Conservation (phyloP, 35 echinoderm and acorn worm genomes). For the Chiridota heheva region DNA sequence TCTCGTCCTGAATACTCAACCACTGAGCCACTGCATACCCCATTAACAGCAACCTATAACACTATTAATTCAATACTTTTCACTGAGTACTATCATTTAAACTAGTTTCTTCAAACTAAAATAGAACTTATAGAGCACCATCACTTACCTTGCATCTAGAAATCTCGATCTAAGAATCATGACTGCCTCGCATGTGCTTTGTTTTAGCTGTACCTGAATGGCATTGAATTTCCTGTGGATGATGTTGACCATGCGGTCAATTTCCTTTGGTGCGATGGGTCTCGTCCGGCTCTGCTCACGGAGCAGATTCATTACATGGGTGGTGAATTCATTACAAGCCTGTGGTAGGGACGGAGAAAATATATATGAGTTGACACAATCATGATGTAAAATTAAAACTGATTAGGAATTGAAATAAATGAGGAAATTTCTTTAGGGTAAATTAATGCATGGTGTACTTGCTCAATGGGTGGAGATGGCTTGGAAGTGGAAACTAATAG, state of each 20-base stretch:
- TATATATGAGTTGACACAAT: neutral
- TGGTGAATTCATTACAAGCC: slow-evolving; percentile 99
- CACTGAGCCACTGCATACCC: too few species aligned
- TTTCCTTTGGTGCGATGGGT: slow-evolving; percentile 99
- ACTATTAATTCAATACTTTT: too few species aligned
- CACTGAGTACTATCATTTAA: too few species aligned
- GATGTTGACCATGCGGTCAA: slow-evolving; percentile 98
- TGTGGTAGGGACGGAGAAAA: slow-evolving; percentile 45
- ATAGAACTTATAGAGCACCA: too few species aligned
- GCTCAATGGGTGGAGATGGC: too few species aligned
- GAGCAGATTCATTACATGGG: slow-evolving; percentile 99
- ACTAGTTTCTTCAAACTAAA: too few species aligned
- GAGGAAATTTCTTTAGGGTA: too few species aligned
- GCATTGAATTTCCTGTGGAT: slow-evolving; percentile 99
- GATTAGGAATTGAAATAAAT: neutral
- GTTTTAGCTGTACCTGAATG: slow-evolving; percentile 99
- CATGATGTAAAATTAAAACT: neutral
- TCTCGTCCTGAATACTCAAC: too few species aligned
- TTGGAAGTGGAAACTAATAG: too few species aligned
- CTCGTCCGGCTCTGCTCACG: slow-evolving; percentile 98
- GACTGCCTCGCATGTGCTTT: slow-evolving; percentile 98
- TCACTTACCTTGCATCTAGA: slow-evolving; percentile 91
- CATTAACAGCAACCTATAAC: too few species aligned
- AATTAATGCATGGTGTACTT: too few species aligned
- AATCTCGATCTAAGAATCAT: slow-evolving; percentile 98